Conservation (phyloP, 2,888 invertebrate species). For the Macropis europaea region DNA sequence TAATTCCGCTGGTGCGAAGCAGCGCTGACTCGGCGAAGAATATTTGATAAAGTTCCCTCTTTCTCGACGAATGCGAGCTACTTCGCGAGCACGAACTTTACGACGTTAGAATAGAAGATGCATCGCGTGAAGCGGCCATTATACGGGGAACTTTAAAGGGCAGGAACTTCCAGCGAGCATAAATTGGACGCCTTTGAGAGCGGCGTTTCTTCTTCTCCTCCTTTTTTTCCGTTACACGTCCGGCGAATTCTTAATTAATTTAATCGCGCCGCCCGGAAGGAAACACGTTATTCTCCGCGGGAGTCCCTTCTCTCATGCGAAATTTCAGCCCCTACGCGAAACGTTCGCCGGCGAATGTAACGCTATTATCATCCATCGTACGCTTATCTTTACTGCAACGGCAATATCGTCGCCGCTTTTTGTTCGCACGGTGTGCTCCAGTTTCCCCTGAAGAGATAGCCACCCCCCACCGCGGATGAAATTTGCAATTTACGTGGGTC, state of each 20-base stretch:
- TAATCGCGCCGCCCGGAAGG: slow-evolving; percentile 4
- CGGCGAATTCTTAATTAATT: slow-evolving; percentile 23
- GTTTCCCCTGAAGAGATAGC: no score
- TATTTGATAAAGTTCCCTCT: slow-evolving; percentile 17
- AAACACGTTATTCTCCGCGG: slow-evolving; percentile 9
- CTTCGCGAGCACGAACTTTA: slow-evolving; percentile 2
- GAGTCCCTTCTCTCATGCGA: neutral
- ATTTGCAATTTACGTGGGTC: no score
- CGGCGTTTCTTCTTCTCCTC: neutral
- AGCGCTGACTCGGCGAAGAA: neutral
- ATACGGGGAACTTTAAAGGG: slow-evolving; percentile 7
- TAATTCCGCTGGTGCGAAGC: neutral
- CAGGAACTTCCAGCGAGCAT: neutral
- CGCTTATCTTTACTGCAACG: no score
- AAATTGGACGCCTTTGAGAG: slow-evolving; percentile 2
- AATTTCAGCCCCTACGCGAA: neutral
- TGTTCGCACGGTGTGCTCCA: no score
- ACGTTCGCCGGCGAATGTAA: no score
- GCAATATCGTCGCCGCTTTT: no score
- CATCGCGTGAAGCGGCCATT: neutral
- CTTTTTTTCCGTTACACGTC: neutral
- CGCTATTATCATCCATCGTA: neutral
- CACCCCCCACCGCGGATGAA: no score
- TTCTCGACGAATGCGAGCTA: neutral
- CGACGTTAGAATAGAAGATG: neutral